Conservation (phyloP, 2,888 invertebrate genomes). For the Smittia aterrima region DNA sequence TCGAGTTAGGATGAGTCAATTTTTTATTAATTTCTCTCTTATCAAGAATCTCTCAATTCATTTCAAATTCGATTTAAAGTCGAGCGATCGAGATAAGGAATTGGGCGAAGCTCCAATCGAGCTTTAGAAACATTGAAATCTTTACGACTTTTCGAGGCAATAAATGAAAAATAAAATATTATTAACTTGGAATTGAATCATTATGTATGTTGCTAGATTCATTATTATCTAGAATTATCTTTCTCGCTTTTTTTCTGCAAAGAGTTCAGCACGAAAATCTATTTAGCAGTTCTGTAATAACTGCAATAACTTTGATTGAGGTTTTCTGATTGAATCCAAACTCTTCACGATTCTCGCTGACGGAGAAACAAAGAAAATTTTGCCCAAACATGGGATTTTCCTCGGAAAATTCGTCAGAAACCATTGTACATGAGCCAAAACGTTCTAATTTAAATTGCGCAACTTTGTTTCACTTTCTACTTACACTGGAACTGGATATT, state of each 20-base stretch:
- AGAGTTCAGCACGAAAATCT: not conserved
- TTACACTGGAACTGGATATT: constrained; percentile 37
- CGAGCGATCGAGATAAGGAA: not conserved
- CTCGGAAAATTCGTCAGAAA: not conserved
- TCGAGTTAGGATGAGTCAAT: not conserved
- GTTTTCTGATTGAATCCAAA: too few species aligned
- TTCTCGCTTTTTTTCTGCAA: not conserved
- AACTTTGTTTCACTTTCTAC: constrained; percentile 5
- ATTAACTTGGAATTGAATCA: not conserved
- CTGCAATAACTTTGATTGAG: too few species aligned
- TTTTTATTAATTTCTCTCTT: not conserved
- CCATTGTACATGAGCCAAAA: not conserved
- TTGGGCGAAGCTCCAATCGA: not conserved
- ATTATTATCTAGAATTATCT: not conserved
- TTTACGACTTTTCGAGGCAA: not conserved
- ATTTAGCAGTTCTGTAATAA: too few species aligned
- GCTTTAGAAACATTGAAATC: not conserved
- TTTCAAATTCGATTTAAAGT: not conserved
- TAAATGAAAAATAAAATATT: not conserved
- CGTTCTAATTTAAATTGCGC: not conserved
- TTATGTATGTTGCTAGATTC: not conserved
- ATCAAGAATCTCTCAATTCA: not conserved
- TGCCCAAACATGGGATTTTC: not conserved
- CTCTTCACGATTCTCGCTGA: not conserved
- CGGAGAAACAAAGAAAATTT: not conserved